Evolutionary conservation across 1,140 invertebrate species (phyloP).

Genomic region (Diorhabda carinulata): DNA sequence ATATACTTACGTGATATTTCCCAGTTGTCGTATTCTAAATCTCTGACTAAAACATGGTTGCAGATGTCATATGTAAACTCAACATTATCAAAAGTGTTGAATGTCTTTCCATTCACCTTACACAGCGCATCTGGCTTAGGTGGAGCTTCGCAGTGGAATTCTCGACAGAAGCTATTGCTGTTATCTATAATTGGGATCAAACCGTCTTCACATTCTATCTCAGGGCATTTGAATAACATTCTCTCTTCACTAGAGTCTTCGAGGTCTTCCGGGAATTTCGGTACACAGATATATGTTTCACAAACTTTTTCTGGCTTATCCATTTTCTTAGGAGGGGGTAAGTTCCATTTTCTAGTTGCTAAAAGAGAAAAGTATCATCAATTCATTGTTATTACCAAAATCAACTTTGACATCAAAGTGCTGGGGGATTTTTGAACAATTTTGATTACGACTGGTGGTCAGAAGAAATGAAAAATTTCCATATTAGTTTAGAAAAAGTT

Average conservation of each 20-base stretch:
- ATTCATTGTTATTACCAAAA: too few species aligned
- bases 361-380: background rate
- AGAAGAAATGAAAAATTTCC: too few species aligned
- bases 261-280: conserved; percentile 35
- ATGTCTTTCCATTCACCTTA: conserved; percentile 67
- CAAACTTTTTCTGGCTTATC: background rate
- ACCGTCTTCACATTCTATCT: conserved; percentile 55
- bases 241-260: conserved; percentile 24
- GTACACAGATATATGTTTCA: conserved; percentile 53
- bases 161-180: conserved; percentile 21
- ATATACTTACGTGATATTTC: conserved; percentile 57
- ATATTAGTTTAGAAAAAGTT: too few species aligned
- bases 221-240: conserved; percentile 46
- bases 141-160: conserved; percentile 59
- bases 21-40: conserved; percentile 62
- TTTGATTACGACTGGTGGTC: too few species aligned
- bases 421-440: too few species aligned
- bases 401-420: background rate
- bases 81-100: conserved; percentile 73
- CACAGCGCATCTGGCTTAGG: conserved; percentile 61
- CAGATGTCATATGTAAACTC: conserved; percentile 76
- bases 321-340: background rate
- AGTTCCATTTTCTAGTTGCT: background rate
- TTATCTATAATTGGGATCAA: conserved; percentile 47
- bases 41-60: conserved; percentile 70